phyloP scores from a whole-genome alignment of 35 echinoderm and acorn worm species.

The Acanthaster planci region DNA sequence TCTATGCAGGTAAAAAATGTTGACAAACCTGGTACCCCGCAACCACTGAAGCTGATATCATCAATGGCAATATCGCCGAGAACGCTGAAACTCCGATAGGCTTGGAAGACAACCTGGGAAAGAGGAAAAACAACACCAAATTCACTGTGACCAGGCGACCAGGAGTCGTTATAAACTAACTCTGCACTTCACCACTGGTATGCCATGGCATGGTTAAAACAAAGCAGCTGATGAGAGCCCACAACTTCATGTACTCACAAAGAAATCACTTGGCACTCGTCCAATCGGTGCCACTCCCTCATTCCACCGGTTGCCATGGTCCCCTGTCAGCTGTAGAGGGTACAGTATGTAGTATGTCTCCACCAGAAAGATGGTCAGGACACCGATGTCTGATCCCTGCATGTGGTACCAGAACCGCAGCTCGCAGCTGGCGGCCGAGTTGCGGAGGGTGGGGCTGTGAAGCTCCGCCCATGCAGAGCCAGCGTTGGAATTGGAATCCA shows the following conservation, averaged over 20 bases:
- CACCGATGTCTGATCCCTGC: constrained; percentile 64
- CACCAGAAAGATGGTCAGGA: constrained; percentile 53
- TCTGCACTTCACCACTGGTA: too few species aligned
- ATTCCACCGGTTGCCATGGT: constrained; percentile 77
- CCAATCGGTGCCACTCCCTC: constrained; percentile 59
- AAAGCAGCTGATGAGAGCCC: too few species aligned
- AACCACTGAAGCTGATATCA: constrained; percentile 73
- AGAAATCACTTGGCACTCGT: constrained; percentile 65
- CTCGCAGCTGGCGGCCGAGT: constrained; percentile 83
- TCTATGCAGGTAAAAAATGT: background rate
- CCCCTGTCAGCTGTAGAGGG: constrained; percentile 38
- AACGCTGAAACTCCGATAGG: constrained; percentile 51
- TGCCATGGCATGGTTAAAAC: too few species aligned
- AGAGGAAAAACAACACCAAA: background rate
- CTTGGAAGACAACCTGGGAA: constrained; percentile 81
- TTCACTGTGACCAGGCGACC: too few species aligned
- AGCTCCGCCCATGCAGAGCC: constrained; percentile 60
- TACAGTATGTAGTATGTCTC: constrained; percentile 57
- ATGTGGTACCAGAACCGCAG: constrained; percentile 84
- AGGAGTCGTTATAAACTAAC: too few species aligned
- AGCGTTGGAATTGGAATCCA: constrained; percentile 44
- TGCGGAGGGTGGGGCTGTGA: constrained; percentile 49
- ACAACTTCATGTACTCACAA: constrained; percentile 33
- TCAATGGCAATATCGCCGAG: constrained; percentile 89
- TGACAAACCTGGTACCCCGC: constrained; percentile 72